phyloP scores from a whole-genome alignment of 2,113 vertebrate genomes.

The Lepisosteus oculatus region DNA sequence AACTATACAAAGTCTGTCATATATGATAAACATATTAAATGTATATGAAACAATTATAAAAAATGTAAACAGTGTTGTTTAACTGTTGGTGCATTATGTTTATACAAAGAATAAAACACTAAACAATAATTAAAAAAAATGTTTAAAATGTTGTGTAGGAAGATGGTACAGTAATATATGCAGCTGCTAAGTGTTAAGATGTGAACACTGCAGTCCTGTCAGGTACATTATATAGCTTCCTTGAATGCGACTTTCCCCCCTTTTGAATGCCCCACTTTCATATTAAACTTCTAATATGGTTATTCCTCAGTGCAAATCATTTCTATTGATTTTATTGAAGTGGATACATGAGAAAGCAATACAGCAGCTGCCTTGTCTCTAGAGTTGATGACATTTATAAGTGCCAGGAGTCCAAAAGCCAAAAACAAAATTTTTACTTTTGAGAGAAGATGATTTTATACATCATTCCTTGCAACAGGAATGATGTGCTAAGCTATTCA shows the following conservation, averaged over 20 bases:
- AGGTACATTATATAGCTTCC: constrained; percentile 7
- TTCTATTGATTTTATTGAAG: constrained; percentile 22
- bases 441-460: no score
- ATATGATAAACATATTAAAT: no score
- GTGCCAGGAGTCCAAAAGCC: not conserved
- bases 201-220: constrained; percentile 8
- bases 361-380: constrained; percentile 2
- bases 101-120: not conserved
- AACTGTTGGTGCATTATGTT: no score
- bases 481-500: no score
- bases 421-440: not conserved
- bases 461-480: no score
- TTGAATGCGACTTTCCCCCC: constrained; percentile 23
- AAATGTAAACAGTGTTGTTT: not conserved
- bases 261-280: constrained; percentile 20
- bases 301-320: constrained; percentile 11
- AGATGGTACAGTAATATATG: not conserved
- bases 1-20: no score
- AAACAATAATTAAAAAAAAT: not conserved
- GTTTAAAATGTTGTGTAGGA: not conserved
- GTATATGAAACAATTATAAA: no score
- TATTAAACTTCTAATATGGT: constrained; percentile 28
- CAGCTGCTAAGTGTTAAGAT: not conserved
- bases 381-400: constrained; percentile 6
- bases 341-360: constrained; percentile 11